Conservation (phyloP, 2,797 vertebrate genomes). For the Sebastes trivittatus region DNA sequence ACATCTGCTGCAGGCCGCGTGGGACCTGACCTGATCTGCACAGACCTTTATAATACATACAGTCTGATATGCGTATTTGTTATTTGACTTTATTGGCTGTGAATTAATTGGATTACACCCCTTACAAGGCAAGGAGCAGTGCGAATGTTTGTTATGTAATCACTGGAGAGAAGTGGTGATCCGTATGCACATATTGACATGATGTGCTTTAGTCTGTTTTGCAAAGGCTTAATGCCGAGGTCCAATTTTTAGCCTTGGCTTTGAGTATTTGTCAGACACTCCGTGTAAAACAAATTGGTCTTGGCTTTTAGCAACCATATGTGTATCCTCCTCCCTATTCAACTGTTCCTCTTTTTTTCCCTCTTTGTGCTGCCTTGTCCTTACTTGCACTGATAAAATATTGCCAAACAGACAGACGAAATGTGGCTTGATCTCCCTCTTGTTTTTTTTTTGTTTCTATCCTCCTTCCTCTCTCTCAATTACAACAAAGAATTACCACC, state of each 20-base stretch:
- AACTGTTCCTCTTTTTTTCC: neutral
- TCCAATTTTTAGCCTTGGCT: constrained; percentile 26
- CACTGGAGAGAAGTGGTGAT: constrained; percentile 13
- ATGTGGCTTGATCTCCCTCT: constrained; percentile 9
- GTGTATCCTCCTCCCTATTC: neutral
- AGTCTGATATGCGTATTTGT: neutral
- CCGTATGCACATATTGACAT: constrained; percentile 30
- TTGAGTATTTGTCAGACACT: constrained; percentile 43
- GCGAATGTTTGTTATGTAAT: constrained; percentile 18
- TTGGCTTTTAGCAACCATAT: constrained; percentile 9
- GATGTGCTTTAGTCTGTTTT: constrained; percentile 25
- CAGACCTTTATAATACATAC: neutral
- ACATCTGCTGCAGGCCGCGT: neutral
- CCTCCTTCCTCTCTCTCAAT: constrained; percentile 6
- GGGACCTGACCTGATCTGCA: neutral
- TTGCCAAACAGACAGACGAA: constrained; percentile 42
- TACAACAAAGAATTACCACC: constrained; percentile 51
- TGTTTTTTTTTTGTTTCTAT: neutral
- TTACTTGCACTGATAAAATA: constrained; percentile 29
- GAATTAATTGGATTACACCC: constrained; percentile 17
- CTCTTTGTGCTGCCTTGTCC: constrained; percentile 12
- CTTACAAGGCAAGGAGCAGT: neutral
- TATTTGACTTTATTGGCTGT: constrained; percentile 16
- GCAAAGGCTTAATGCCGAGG: constrained; percentile 14
- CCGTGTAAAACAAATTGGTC: constrained; percentile 24